Base-by-base conservation (phyloP, 2,113 vertebrate species). In the Chamaetylas fuelleborni region DNA sequence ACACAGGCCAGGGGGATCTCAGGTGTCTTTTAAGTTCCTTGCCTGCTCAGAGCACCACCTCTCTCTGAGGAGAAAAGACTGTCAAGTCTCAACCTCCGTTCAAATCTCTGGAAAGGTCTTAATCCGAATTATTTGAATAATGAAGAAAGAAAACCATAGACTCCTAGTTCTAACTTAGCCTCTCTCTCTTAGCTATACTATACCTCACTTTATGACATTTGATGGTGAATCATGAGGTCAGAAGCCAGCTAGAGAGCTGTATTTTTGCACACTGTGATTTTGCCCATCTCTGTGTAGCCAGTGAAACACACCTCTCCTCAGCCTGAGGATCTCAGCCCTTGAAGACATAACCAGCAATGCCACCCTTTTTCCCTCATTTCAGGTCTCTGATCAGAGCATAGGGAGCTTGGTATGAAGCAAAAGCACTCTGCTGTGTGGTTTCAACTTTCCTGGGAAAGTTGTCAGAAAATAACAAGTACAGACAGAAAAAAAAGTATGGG, bases 221-320 rank as follows among this genome's bases (percentile, higher is more conserved):
- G 1, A 4, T 50, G 34, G 11, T 66, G 56, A 69, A 72, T 25
- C 8, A 28, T 12, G n/a, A 43, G 3, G 2, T n/a, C 57, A 61
- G 51, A 74, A 74, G 43, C 6, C 33, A 67, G 5, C 10, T 19
- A 56, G 5, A 18, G 43, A 82, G 9, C 9, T 38, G 10, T 34
- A 0, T 8, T 60, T 83, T 47, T 48, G 15, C n/a, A 72, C 7
- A 4, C 4, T 0, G 0, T 60, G 43, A 3, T 79, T 91, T 82
- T 50, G 20, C 23, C 38, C 8, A 28, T 36, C 11, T 82, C 40
- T 57, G 36, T 38, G 45, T 18, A 57, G 54, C n/a, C 13, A 12
- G 54, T 29, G 28, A 45, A 17, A 23, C 16, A 33, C 3, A 7
- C 4, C 20, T 45, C 50, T 81, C 33, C 17, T 71, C 26, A 34